phyloP scores from a whole-genome alignment of 2,113 vertebrate genomes.

The Zosterops borbonicus region DNA sequence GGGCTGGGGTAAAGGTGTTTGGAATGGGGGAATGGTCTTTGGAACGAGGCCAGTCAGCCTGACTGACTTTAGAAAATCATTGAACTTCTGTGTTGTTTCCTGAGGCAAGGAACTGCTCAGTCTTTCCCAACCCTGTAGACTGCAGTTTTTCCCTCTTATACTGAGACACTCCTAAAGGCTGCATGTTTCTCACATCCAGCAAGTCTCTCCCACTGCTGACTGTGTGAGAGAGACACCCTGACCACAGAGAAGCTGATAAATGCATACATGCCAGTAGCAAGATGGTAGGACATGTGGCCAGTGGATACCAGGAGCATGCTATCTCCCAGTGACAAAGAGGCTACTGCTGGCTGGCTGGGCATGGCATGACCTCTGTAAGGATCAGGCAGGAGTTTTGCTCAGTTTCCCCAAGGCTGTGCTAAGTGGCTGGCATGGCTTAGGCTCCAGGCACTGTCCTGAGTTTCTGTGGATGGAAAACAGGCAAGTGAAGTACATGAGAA shows the following conservation, averaged over 20 bases:
- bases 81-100: not conserved
- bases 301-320: not conserved
- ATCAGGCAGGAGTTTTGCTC: not conserved
- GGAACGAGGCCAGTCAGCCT: not conserved
- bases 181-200: not conserved
- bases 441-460: fast-evolving
- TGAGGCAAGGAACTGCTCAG: not conserved
- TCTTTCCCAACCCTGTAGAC: not conserved
- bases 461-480: not conserved
- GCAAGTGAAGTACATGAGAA: fast-evolving
- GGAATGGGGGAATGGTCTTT: not conserved
- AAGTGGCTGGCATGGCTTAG: fast-evolving
- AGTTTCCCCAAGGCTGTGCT: fast-evolving
- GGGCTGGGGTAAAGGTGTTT: not conserved
- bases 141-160: not conserved
- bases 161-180: not conserved
- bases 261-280: not conserved
- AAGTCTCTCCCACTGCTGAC: not conserved
- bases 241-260: not conserved
- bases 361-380: fast-evolving
- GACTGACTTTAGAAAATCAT: not conserved
- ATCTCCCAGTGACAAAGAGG: not conserved
- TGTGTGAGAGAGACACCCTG: not conserved
- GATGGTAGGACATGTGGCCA: not conserved
- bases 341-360: not conserved